Conservation (phyloP, 1,140 invertebrate genomes). For the Ceratina japonica region DNA sequence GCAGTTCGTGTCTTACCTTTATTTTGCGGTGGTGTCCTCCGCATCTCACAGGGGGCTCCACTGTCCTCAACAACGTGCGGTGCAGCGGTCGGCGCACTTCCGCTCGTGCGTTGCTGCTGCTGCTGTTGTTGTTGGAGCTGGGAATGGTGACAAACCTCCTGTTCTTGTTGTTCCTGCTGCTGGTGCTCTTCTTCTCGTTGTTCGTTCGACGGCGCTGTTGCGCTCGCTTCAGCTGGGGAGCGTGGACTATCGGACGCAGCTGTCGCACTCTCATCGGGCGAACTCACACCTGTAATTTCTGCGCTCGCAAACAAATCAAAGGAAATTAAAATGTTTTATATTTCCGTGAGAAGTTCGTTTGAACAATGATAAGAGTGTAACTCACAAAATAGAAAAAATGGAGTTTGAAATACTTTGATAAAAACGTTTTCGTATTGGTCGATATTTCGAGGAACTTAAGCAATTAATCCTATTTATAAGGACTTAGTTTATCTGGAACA, state of each 20-base stretch:
- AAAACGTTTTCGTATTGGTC: too few species aligned
- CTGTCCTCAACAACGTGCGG: slow-evolving; percentile 64
- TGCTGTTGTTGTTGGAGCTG: slow-evolving; percentile 53
- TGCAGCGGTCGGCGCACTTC: slow-evolving; percentile 55
- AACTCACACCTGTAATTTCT: slow-evolving; percentile 62
- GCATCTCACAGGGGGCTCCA: slow-evolving; percentile 77
- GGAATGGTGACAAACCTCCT: slow-evolving; percentile 42
- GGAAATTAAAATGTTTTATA: too few species aligned
- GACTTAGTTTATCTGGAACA: too few species aligned
- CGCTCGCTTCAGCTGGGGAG: slow-evolving; percentile 52
- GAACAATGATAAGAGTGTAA: not conserved
- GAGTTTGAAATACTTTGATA: not conserved
- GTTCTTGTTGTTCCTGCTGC: slow-evolving; percentile 51
- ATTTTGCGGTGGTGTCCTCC: slow-evolving; percentile 77
- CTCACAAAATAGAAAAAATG: not conserved
- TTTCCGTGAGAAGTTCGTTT: not conserved
- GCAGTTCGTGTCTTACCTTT: slow-evolving; percentile 68
- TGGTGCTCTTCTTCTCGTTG: slow-evolving; percentile 48
- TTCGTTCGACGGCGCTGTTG: slow-evolving; percentile 52
- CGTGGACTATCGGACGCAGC: slow-evolving; percentile 36
- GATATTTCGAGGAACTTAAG: too few species aligned
- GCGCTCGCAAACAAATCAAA: not conserved
- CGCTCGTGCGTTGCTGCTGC: slow-evolving; percentile 58
- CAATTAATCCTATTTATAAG: too few species aligned
- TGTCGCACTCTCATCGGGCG: slow-evolving; percentile 59